Evolutionary conservation across 2,113 vertebrate species (phyloP), one percentile per base, ranked within the genome.

Genomic region (Semicossyphus pulcher): DNA sequence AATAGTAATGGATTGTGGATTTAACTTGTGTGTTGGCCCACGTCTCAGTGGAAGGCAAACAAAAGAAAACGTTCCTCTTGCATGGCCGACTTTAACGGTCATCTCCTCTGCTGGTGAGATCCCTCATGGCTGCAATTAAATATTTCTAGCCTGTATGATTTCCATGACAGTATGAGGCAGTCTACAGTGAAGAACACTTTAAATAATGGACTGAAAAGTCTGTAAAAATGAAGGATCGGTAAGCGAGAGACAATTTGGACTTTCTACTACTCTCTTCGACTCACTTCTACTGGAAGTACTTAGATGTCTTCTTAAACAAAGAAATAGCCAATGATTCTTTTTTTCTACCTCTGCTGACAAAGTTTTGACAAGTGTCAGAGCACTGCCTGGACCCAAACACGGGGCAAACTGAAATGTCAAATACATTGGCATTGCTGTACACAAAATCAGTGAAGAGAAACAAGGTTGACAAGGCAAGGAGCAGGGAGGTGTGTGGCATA

Each of bases 361-460:
- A 37, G 56, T 58, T 86, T 70, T 73, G 75, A 69, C 31, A 37
- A 65, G 68, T 72, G 66, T 86, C 68, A 80, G 39, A 69, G 41
- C 65, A 67, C 28, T 20, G 73, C 26, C 61, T 51, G 25, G 10
- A 85, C 65, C 71, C 76, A 65, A 74, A 83, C 26, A 61, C 12
- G 10, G 48, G 60, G 26, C 62, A 59, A 75, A 72, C 59, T 58
- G 61, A 86, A 83, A 83, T 52, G 81, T 86, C 85, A 86, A 81
- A 74, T 23, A 83, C 58, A 44, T 37, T 65, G 42, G 63, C 83
- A 76, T 11, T 20, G 70, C 71, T 64, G 75, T 71, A 78, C 72
- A 87, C 72, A 84, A 75, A 87, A 59, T 16, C 80, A 79, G 76
- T 71, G 83, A 72, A 85, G 86, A 72, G 87, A 63, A 80, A 85